phyloP scores from a whole-genome alignment of 2,113 vertebrate species.

The Dromaius novaehollandiae region DNA sequence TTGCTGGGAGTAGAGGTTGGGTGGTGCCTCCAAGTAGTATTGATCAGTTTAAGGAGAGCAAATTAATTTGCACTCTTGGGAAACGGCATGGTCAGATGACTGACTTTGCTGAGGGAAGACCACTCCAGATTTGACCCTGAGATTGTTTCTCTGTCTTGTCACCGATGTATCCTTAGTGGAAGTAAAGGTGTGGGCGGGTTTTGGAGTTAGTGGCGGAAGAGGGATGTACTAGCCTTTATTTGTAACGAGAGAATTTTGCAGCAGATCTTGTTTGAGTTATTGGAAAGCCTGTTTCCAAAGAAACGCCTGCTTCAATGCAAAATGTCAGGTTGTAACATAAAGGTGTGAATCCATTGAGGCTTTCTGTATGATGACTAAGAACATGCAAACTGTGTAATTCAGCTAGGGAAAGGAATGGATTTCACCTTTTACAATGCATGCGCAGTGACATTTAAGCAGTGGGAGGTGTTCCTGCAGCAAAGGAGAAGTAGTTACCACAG shows the following conservation, averaged over 20 bases:
- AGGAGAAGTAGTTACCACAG: neutral
- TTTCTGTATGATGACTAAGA: accelerated
- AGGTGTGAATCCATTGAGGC: neutral
- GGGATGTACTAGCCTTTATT: neutral
- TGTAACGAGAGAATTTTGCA: neutral
- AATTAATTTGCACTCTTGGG: neutral
- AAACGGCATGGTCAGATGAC: accelerated
- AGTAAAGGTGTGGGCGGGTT: neutral
- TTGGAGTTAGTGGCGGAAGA: neutral
- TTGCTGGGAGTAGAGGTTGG: neutral
- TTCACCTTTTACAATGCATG: neutral
- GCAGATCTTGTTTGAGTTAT: neutral
- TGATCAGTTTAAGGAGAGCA: neutral
- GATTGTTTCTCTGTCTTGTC: neutral
- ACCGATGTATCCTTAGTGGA: accelerated
- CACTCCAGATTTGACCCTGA: neutral
- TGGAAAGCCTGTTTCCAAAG: neutral
- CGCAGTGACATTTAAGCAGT: neutral
- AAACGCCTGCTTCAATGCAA: neutral
- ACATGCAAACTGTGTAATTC: neutral
- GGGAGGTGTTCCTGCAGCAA: accelerated
- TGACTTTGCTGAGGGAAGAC: neutral
- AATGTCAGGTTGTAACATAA: neutral
- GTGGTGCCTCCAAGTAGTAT: neutral
- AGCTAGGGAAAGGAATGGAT: neutral